Percentiles rank a stretch among this genome's conserved stretches.
These are phyloP conservation scores for Actinostola sp. DNA, from an alignment of 92 coral and sea anemone species.

Conservation along the genomic window DNA sequence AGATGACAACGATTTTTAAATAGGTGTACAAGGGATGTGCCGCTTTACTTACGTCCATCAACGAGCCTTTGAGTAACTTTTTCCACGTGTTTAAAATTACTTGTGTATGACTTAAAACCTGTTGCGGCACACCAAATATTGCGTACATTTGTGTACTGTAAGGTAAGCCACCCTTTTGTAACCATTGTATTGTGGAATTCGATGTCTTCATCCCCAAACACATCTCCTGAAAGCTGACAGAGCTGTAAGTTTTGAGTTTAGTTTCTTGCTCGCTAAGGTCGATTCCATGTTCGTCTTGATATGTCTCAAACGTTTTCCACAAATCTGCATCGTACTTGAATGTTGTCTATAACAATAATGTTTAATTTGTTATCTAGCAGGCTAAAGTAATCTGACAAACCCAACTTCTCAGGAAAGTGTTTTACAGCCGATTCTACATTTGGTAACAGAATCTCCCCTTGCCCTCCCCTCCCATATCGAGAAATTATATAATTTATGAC, in stretches of 20 bases:
- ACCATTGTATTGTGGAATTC: constrained; percentile 18
- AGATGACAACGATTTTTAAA: background rate
- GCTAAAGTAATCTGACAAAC: too few species aligned
- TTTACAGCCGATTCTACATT: too few species aligned
- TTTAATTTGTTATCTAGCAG: background rate
- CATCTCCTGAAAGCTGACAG: constrained; percentile 40
- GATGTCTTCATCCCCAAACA: constrained; percentile 67
- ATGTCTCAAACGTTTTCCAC: constrained; percentile 34
- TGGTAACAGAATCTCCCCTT: too few species aligned
- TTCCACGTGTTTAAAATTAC: background rate
- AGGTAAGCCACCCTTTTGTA: background rate
- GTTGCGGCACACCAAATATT: background rate
- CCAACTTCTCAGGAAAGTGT: too few species aligned
- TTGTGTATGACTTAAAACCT: too few species aligned
- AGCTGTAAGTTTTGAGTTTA: constrained; percentile 53
- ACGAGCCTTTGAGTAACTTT: background rate
- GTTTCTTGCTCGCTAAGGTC: constrained; percentile 53
- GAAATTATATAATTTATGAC: background rate
- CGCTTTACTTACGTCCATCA: background rate
- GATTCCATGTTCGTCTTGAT: constrained; percentile 44
- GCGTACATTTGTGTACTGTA: background rate
- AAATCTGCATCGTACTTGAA: constrained; percentile 33
- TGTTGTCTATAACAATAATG: constrained; percentile 30
- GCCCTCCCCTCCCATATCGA: too few species aligned
- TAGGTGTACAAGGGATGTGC: background rate